Evolutionary conservation across 1,140 invertebrate species (phyloP).

Genomic region (Tetramorium simillimum): DNA sequence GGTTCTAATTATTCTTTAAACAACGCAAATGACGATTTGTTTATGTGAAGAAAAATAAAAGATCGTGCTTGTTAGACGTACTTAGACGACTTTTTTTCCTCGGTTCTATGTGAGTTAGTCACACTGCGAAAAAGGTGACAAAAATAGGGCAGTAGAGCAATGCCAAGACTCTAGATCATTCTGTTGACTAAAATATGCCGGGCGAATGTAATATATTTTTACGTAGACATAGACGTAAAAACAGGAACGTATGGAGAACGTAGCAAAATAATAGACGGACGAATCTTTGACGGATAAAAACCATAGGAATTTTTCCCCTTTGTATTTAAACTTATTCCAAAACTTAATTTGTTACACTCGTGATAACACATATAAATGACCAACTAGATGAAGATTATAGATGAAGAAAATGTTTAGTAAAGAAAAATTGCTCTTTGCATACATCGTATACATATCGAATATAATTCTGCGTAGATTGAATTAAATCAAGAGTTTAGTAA

Average conservation of each 20-base stretch:
- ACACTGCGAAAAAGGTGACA: slow-evolving; percentile 47
- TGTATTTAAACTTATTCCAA: slow-evolving; percentile 5
- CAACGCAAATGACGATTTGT: neutral
- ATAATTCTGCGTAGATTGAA: neutral
- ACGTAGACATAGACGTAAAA: neutral
- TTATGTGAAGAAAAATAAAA: neutral
- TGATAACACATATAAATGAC: neutral
- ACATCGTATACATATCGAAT: neutral
- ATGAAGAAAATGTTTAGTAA: neutral
- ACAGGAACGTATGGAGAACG: neutral
- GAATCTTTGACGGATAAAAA: neutral
- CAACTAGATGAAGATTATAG: neutral
- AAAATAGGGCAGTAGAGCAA: slow-evolving; percentile 64
- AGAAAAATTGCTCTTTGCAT: neutral
- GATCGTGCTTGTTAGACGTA: neutral
- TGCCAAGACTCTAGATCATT: slow-evolving; percentile 61
- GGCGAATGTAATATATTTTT: slow-evolving; percentile 38
- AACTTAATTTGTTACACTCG: neutral
- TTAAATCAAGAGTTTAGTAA: neutral
- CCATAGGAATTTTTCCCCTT: neutral
- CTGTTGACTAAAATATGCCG: slow-evolving; percentile 37
- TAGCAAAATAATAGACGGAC: neutral
- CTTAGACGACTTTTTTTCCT: neutral
- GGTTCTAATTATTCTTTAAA: neutral
- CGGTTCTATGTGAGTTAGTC: neutral